These are phyloP conservation scores for Drosophila dives DNA, from an alignment of 2,888 invertebrate species.

Conservation along the genomic window DNA sequence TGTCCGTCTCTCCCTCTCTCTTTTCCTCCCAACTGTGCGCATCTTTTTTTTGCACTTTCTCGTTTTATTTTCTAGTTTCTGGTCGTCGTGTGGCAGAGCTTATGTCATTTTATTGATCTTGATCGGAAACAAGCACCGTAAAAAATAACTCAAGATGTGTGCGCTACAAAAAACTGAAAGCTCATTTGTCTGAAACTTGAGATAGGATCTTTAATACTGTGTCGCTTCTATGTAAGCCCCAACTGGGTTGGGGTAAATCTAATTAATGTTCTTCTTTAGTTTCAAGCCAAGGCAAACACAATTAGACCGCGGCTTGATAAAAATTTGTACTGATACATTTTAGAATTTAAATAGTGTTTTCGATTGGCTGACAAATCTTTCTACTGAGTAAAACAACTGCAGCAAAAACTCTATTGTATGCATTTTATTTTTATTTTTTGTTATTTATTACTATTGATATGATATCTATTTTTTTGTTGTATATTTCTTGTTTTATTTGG, in stretches of 20 bases:
- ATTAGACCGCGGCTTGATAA: slow-evolving; percentile 22
- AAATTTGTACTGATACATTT: slow-evolving; percentile 19
- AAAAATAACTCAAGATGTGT: slow-evolving; percentile 26
- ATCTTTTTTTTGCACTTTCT: slow-evolving; percentile 39
- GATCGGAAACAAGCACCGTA: slow-evolving; percentile 56
- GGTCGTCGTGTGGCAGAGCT: slow-evolving; percentile 52
- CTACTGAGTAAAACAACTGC: neutral
- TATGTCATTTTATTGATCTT: slow-evolving; percentile 77
- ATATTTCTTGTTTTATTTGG: neutral
- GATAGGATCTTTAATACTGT: slow-evolving; percentile 42
- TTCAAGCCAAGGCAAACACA: slow-evolving; percentile 6
- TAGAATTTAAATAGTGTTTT: slow-evolving; percentile 12
- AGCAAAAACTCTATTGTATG: neutral
- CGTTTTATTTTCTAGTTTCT: slow-evolving; percentile 43
- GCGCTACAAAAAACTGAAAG: slow-evolving; percentile 50
- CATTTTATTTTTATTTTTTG: slow-evolving; percentile 4
- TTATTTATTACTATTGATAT: neutral
- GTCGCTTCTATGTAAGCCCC: slow-evolving; percentile 21
- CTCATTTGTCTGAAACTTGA: slow-evolving; percentile 64
- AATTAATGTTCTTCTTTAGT: neutral
- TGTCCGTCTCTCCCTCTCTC: slow-evolving; percentile 11
- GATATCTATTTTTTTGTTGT: slow-evolving; percentile 1
- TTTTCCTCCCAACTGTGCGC: slow-evolving; percentile 22
- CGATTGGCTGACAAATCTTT: slow-evolving; percentile 4
- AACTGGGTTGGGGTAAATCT: slow-evolving; percentile 42